Base-by-base conservation (phyloP, 2,888 invertebrate genomes). In the Lasioglossum leucozonium region DNA sequence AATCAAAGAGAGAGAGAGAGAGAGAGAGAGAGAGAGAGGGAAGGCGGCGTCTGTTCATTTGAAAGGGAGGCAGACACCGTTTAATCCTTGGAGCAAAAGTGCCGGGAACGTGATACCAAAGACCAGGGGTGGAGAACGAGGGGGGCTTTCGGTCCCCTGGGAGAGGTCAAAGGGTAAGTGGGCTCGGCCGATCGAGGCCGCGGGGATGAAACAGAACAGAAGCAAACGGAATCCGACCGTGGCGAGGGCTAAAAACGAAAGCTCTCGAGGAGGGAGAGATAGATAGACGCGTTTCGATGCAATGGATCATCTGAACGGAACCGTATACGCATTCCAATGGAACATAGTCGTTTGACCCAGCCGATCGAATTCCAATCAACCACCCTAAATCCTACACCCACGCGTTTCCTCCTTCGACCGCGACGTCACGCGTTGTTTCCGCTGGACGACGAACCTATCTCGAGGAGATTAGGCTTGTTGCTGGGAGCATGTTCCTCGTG, bases 341-440 rank as follows among this genome's bases (percentile, higher is more conserved):
- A 91, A 93, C 92, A 92, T 92, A 91, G 91, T 91, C 89, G 91
- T 92, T 93, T 93, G 91, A 93, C 92, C 92, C 87, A 34, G 79
- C 72, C 91, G 87, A 92, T 93, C 91, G 91, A 94, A 93, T 93
- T 93, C 92, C 93, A 94, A 93, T 94, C 91, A 91, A 85, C 88
- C 84, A 51, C 83, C 86, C 87, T 85, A 83, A 87, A 89, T 84
- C 87, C 87, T 79, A 6, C 76, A 40, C 58, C 37, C 65, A 22
- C 67, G 67, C 34, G 40, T 22, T n/a, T 62, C 55, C 55, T 55
- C 47, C 44, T 42, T 77, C 37, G 6, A 34, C 74, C 55, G 6
- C 34, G 44, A 58, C 34, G 74, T 81, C 86, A 84, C 84, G 88
- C 85, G 80, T 71, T 47, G 76, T 65, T 81, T 65, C 40, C 74